A percentile compares a stretch with the other conserved stretches of the same genome.
Evolutionary conservation across 2,797 vertebrate genomes (phyloP).

Genomic region (Coccyzus lansbergi): DNA sequence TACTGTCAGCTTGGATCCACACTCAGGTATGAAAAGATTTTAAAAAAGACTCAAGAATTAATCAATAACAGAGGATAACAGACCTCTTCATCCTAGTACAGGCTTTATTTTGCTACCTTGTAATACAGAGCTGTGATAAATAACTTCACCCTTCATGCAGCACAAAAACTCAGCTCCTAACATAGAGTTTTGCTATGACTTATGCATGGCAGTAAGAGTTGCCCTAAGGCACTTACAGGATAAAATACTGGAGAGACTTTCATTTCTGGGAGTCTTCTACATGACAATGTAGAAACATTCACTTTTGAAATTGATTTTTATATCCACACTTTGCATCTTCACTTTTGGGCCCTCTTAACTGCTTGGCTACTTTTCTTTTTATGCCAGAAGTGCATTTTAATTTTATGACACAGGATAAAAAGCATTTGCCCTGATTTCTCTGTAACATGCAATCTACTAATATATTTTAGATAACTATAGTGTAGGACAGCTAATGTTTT

Average conservation of each 20-base stretch:
- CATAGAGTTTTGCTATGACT: background rate
- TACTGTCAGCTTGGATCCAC: background rate
- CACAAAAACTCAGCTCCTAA: background rate
- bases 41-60: background rate
- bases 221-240: background rate
- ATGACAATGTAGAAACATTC: background rate
- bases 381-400: background rate
- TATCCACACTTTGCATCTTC: background rate
- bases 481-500: background rate
- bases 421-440: background rate
- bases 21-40: background rate
- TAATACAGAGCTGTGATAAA: background rate
- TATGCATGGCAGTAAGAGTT: background rate
- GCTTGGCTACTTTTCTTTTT: background rate
- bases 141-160: background rate
- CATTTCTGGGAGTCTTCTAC: background rate
- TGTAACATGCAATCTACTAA: background rate
- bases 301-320: background rate
- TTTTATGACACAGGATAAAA: background rate
- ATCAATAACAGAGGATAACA: background rate
- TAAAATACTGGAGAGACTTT: background rate
- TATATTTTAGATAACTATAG: background rate
- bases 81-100: background rate
- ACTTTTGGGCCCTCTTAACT: background rate
- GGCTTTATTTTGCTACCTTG: background rate